phyloP scores from a whole-genome alignment of 2,888 invertebrate species.

The Monoplex corrugatus region DNA sequence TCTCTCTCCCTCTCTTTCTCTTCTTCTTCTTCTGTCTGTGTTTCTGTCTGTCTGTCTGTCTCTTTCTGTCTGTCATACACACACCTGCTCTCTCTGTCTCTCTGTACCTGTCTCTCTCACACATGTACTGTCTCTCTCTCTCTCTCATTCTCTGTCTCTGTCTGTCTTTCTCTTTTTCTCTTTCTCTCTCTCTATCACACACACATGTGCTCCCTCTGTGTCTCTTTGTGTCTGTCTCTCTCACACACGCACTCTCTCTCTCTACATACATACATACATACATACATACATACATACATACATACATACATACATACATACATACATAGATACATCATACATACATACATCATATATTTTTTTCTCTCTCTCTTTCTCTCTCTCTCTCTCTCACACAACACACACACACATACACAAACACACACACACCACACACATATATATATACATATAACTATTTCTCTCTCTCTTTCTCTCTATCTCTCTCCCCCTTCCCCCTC shows the following conservation, averaged over 20 bases:
- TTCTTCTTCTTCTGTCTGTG: background rate
- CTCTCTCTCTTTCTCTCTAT: background rate
- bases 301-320: no score
- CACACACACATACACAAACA: background rate
- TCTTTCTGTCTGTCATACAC: background rate
- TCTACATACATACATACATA: no score
- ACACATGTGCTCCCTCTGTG: background rate
- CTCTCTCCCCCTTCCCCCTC: background rate
- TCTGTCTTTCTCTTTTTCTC: background rate
- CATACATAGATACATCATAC: no score
- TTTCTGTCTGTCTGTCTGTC: background rate
- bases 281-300: no score
- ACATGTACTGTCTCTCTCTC: background rate
- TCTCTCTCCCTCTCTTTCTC: background rate
- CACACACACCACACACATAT: background rate
- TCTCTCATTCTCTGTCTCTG: background rate
- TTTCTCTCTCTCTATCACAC: no score
- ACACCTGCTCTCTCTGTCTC: background rate
- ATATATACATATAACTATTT: no score
- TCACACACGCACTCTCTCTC: background rate
- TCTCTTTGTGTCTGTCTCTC: background rate
- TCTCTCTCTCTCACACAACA: background rate
- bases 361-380: background rate
- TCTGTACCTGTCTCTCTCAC: background rate
- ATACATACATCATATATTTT: no score